Evolutionary conservation across 2,113 vertebrate species (phyloP).

Genomic region (Neolamprologus brichardi): DNA sequence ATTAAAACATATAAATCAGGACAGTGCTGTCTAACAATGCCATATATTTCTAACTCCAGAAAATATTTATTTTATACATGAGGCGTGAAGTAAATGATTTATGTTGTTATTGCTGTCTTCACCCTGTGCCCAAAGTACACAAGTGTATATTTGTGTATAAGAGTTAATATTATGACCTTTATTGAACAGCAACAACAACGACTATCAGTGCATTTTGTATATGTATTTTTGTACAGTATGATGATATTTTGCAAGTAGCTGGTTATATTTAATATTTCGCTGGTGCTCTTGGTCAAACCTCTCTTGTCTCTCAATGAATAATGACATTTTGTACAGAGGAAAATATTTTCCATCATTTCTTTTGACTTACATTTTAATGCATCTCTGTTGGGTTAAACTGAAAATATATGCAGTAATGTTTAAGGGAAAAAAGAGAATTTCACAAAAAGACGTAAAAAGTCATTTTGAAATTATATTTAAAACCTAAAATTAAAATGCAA

Average conservation of each 20-base stretch:
- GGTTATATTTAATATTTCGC: constrained; percentile 62
- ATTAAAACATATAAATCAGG: constrained; percentile 52
- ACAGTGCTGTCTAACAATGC: constrained; percentile 41
- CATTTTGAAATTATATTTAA: not conserved
- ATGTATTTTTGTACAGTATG: constrained; percentile 80
- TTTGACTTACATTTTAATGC: constrained; percentile 8
- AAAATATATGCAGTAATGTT: not conserved
- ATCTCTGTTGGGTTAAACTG: not conserved
- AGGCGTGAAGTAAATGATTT: constrained; percentile 58
- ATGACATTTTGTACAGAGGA: constrained; percentile 63
- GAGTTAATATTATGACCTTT: constrained; percentile 75
- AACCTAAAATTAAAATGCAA: not conserved
- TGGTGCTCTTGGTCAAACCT: constrained; percentile 62
- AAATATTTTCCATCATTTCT: constrained; percentile 49
- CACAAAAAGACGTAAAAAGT: not conserved
- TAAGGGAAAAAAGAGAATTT: not conserved
- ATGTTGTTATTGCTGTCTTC: constrained; percentile 57
- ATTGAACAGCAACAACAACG: constrained; percentile 67
- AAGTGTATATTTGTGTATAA: constrained; percentile 85
- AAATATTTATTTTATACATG: constrained; percentile 68
- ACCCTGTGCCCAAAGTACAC: constrained; percentile 67
- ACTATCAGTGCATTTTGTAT: constrained; percentile 74
- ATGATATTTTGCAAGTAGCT: constrained; percentile 57
- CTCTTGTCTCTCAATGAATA: constrained; percentile 31
- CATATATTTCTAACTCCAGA: constrained; percentile 52